Evolutionary conservation across 2,888 invertebrate species (phyloP), one percentile per base, ranked within the genome.

Genomic region (Disparrhopalites patrizii): DNA sequence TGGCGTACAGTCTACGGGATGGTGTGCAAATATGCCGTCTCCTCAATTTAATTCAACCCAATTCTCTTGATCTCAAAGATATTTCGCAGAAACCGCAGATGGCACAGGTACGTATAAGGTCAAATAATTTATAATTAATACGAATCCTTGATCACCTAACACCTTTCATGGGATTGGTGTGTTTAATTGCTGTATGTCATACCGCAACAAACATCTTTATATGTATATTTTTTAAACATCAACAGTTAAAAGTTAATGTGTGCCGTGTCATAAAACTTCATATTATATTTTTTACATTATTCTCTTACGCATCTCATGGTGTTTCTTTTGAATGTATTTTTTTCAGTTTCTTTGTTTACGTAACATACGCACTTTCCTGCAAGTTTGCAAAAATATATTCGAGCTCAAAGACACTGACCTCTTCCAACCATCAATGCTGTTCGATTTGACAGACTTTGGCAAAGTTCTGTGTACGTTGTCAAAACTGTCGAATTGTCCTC

Each of bases 1-100:
- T 96, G 76, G 94, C 93, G 13, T 88, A 90, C 77, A 90, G 91
- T 27, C 82, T 97, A 65, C 84, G 93, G 64, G 96, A 83, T 74
- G 98, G 97, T n/a, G 95, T 97, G 28, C 82, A 97, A 67, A 85
- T 98, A 51, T 98, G 98, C 81, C 93, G 94, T 79, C 84, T 98
- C 75, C 84, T 96, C 57, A 92, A 93, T 79, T 86, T 86, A 72
- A 83, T 98, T 71, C 88, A 91, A 77, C 87, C 90, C 0, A 89
- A 87, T 66, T 89, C 90, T 79, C 87, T 98, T 78, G 95, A 97
- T 79, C 86, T 90, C 82, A 92, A 93, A 78, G 92, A 95, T 79
- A 92, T 97, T 76, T 94, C 91, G 82, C 89, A 91, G 76, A 89
- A 94, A 77, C 96, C 96, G 50, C 94, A 96, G 81, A 90, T 94